Conservation (phyloP, 2,797 vertebrate species). For the Acanthopagrus latus region DNA sequence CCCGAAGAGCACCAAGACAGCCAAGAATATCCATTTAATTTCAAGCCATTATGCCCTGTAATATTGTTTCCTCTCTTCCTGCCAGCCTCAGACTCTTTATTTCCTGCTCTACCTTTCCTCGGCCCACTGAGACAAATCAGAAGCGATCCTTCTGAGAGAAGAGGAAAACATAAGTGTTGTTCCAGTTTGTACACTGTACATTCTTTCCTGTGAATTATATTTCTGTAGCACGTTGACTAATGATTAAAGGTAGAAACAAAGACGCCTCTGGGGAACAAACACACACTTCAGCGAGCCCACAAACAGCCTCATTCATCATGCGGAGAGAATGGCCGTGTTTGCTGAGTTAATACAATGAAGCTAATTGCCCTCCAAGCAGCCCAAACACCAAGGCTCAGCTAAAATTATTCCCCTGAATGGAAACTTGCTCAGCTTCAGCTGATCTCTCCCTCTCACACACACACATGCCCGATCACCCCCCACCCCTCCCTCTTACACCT, state of each 20-base stretch:
- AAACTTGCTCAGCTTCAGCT: slow-evolving; percentile 77
- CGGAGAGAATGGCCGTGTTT: slow-evolving; percentile 81
- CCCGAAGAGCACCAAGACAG: slow-evolving; percentile 62
- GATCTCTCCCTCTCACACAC: slow-evolving; percentile 48
- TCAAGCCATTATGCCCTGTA: slow-evolving; percentile 67
- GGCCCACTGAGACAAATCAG: slow-evolving; percentile 58
- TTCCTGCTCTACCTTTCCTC: slow-evolving; percentile 50
- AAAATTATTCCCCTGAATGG: slow-evolving; percentile 81
- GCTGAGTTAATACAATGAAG: slow-evolving; percentile 86
- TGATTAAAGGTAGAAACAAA: slow-evolving; percentile 85
- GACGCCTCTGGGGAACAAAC: slow-evolving; percentile 82
- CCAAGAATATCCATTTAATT: slow-evolving; percentile 71
- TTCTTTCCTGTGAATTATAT: slow-evolving; percentile 76
- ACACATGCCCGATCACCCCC: slow-evolving; percentile 27
- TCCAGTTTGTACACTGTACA: slow-evolving; percentile 72
- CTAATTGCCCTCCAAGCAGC: slow-evolving; percentile 85
- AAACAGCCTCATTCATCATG: slow-evolving; percentile 86
- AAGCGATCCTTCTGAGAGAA: slow-evolving; percentile 54
- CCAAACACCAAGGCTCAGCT: slow-evolving; percentile 82
- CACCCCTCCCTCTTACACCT: slow-evolving; percentile 58
- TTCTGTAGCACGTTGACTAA: slow-evolving; percentile 82
- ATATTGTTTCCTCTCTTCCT: slow-evolving; percentile 52
- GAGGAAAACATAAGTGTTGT: slow-evolving; percentile 59
- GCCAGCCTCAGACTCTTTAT: slow-evolving; percentile 42
- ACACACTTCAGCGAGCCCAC: slow-evolving; percentile 79